Conservation (phyloP, 2,888 invertebrate species). For the Operophtera brumata region DNA sequence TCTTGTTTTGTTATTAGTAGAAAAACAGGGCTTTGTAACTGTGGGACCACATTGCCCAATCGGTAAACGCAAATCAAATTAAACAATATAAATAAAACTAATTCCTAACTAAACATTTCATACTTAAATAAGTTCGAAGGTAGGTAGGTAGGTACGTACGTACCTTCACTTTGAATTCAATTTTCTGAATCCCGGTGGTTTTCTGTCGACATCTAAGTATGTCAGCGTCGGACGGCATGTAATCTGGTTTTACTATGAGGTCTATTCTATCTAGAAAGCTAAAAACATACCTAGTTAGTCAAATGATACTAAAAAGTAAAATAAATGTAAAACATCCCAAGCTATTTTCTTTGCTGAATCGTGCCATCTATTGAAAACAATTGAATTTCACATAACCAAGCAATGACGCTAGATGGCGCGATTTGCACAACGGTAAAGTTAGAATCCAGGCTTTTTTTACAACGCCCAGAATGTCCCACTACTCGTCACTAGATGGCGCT, state of each 20-base stretch:
- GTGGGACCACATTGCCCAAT: no score
- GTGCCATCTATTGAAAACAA: slow-evolving; percentile 2
- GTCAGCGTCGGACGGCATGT: slow-evolving; percentile 87
- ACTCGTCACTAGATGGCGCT: slow-evolving; percentile 27
- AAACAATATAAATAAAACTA: no score
- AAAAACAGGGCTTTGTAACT: no score
- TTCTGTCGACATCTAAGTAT: slow-evolving; percentile 88
- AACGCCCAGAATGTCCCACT: background rate
- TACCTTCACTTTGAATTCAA: slow-evolving; percentile 86
- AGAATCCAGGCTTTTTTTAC: background rate
- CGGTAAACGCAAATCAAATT: no score
- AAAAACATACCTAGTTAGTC: slow-evolving; percentile 35
- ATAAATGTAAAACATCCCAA: no score
- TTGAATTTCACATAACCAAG: background rate
- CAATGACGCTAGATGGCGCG: slow-evolving; percentile 5
- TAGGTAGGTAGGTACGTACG: no score
- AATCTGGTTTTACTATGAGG: slow-evolving; percentile 82
- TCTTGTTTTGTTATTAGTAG: no score
- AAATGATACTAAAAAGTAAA: no score
- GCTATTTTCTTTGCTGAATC: background rate
- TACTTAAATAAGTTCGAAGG: no score
- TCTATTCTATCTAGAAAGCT: slow-evolving; percentile 89
- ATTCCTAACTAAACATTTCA: no score
- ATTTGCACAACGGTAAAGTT: background rate
- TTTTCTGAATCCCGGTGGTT: slow-evolving; percentile 87